phyloP scores from a whole-genome alignment of 1,140 invertebrate species.

The Protaetia brevitarsis region DNA sequence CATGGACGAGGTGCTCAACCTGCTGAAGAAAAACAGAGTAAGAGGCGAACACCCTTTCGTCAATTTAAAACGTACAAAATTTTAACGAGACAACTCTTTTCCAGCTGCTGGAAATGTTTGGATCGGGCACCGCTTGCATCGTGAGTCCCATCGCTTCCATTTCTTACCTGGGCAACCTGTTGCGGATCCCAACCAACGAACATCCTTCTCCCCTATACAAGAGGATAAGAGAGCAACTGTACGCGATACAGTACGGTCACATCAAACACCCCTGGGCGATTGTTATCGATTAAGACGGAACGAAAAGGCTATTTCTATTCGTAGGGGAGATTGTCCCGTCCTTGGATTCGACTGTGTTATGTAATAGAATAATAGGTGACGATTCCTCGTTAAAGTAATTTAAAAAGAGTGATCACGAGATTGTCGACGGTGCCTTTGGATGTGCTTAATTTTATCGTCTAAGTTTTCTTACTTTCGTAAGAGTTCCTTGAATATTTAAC shows the following conservation, averaged over 20 bases:
- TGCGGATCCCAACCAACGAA: constrained; percentile 74
- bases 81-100: constrained; percentile 28
- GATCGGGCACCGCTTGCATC: constrained; percentile 89
- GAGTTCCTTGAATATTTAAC: no score
- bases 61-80: not conserved
- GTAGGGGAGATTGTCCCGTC: no score
- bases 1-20: constrained; percentile 78
- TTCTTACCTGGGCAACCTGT: constrained; percentile 62
- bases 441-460: no score
- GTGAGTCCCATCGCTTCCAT: constrained; percentile 87
- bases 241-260: constrained; percentile 84
- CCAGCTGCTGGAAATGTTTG: constrained; percentile 91
- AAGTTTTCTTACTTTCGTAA: no score
- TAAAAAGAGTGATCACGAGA: no score
- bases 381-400: no score
- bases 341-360: no score
- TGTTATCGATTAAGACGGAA: constrained; percentile 55
- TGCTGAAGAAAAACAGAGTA: constrained; percentile 80
- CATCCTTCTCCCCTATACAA: constrained; percentile 65
- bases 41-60: constrained; percentile 49
- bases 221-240: constrained; percentile 67
- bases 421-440: no score
- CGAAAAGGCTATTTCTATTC: no score
- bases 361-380: no score
- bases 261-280: constrained; percentile 75